Evolutionary conservation across 2,888 invertebrate species (phyloP).

Genomic region (Drosophila picticornis): DNA sequence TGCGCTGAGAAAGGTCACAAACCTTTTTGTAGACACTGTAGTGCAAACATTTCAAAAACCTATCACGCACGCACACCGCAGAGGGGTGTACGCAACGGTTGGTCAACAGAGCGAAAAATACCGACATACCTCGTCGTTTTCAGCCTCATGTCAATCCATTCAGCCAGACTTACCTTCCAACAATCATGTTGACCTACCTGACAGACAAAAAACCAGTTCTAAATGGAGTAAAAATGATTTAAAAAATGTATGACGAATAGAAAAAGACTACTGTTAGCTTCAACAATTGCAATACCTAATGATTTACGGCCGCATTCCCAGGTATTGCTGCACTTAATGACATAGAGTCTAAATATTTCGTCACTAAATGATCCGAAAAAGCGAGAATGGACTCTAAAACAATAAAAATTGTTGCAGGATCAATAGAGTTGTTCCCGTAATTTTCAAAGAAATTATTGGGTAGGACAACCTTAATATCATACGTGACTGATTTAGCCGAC

Average conservation of each 20-base stretch:
- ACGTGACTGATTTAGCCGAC: too few relatives aligned
- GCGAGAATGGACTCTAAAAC: not conserved
- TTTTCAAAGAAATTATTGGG: constrained; percentile 1
- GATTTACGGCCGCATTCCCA: too few relatives aligned
- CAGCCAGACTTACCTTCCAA: not conserved
- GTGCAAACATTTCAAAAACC: not conserved
- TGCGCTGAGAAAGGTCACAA: not conserved
- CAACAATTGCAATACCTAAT: too few relatives aligned
- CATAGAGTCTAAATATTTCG: not conserved
- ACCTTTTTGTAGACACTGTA: not conserved
- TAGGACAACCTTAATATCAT: not conserved
- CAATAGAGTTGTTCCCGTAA: too few relatives aligned
- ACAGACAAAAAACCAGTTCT: too few relatives aligned
- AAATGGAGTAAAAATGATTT: too few relatives aligned
- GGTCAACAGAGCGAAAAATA: not conserved
- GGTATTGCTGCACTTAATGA: not conserved
- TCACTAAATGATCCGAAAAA: too few relatives aligned
- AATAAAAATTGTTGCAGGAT: not conserved
- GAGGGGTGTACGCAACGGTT: not conserved
- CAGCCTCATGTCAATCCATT: not conserved
- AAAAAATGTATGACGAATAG: too few relatives aligned
- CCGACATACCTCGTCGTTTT: not conserved
- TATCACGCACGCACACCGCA: not conserved
- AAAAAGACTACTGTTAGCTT: too few relatives aligned
- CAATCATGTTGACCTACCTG: not conserved